A percentile compares a stretch with the other conserved stretches of the same genome.
Conservation (phyloP, 2,797 vertebrate genomes). For the Glossophaga mutica region DNA sequence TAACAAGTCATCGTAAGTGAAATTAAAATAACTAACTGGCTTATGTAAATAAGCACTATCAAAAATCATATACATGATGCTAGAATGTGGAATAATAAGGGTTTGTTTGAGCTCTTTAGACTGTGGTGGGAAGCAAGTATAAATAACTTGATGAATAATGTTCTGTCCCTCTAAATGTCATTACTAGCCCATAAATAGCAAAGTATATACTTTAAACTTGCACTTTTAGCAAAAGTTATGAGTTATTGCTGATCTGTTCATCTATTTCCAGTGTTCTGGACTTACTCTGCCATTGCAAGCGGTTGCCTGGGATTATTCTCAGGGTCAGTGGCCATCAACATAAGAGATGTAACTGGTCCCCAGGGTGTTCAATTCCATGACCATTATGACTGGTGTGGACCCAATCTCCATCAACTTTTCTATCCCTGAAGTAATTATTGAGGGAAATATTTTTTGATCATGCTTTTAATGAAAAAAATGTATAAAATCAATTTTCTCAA, state of each 20-base stretch:
- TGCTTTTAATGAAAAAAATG: not conserved
- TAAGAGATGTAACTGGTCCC: not conserved
- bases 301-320: not conserved
- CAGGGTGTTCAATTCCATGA: not conserved
- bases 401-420: not conserved
- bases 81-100: not conserved
- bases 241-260: not conserved
- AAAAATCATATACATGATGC: not conserved
- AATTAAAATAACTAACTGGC: constrained; percentile 8
- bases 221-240: not conserved
- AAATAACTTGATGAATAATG: not conserved
- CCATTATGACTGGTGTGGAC: not conserved
- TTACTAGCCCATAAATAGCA: not conserved
- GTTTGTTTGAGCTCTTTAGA: not conserved
- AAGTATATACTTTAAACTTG: not conserved
- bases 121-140: not conserved
- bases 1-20: not conserved
- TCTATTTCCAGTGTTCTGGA: not conserved
- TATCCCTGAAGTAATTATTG: not conserved
- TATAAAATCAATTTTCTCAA: not conserved
- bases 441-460: not conserved
- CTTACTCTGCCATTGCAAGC: not conserved
- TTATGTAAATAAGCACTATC: not conserved
- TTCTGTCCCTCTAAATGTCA: not conserved
- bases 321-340: not conserved